Base-by-base conservation (phyloP, 53 echinoderm and acorn worm genomes). In the Temnopleurus reevesii region DNA sequence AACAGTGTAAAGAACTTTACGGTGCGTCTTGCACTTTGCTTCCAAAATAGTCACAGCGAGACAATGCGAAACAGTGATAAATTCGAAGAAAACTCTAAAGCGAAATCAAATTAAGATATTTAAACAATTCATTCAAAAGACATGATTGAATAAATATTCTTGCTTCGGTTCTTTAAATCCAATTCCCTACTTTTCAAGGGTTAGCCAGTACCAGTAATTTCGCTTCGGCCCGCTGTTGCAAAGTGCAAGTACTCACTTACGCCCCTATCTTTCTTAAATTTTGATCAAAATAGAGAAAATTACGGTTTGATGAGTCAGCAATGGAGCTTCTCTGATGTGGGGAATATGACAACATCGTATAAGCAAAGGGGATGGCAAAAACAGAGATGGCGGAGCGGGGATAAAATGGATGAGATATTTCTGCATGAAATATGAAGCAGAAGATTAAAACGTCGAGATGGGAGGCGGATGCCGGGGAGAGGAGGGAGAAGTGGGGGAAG, bases 271-370 rank as follows among this genome's bases (percentile, higher is more conserved):
- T 60, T 60, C 44, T 36, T 59, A 85, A 47, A 46, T 45, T 85
- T 60, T 85, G 59, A 36, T 83, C 53, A 83, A 83, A 83, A 83
- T 26, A 55, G 55, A 83, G 55, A 83, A 85, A 85, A 85, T 85
- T 59, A 85, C 27, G 45, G 58, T 38, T 17, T 85, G 85, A 85
- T 85, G 85, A 85, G 85, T 85, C 85, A 85, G 59, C 49, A 17
- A 19, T 85, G 5, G 60, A 60, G 85, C n/a, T 26, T 59, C 59
- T 59, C 46, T 23, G 35, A 60, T 60, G 85, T 85, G 83, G 56
- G 19, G 53, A 55, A 83, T 55, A 8, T 83, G 83, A 83, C 83
- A 55, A 53, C 83, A 49, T 79, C 46, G 12, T 10, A 8, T 25
- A 47, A 8, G 13, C 29, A 49, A 5, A 35, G 36, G 31, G 4